Conservation (phyloP, 2,113 vertebrate genomes). For the Elanoides forficatus region DNA sequence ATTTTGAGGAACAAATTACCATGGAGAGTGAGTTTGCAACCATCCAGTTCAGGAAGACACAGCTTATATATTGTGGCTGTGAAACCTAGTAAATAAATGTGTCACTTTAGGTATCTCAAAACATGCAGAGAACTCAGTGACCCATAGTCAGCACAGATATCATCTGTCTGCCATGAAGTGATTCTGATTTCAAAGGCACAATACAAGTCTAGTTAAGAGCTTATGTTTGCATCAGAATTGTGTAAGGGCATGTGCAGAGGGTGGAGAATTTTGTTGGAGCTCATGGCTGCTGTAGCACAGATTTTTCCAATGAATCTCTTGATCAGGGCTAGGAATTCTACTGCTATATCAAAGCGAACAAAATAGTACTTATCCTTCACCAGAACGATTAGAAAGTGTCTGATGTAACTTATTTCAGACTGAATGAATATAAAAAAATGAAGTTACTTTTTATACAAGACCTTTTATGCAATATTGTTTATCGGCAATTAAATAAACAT, state of each 20-base stretch:
- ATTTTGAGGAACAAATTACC: constrained; percentile 17
- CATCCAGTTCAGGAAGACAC: neutral
- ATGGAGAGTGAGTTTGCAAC: neutral
- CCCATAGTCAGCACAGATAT: neutral
- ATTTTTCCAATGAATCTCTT: neutral
- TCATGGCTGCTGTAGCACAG: neutral
- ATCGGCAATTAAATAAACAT: neutral
- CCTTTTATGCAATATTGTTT: neutral
- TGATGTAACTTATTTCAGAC: neutral
- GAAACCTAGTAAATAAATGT: neutral
- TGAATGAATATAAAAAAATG: neutral
- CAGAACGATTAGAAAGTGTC: neutral
- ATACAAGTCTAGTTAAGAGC: neutral
- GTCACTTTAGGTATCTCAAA: neutral
- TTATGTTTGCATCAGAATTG: neutral
- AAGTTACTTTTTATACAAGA: neutral
- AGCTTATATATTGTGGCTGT: neutral
- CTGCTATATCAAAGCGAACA: neutral
- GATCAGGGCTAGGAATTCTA: neutral
- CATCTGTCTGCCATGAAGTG: neutral
- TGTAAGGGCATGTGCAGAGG: neutral
- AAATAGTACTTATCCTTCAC: neutral
- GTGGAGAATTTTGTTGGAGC: neutral
- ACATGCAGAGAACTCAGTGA: neutral
- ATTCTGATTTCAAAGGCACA: neutral